Conservation (phyloP, 2,797 vertebrate genomes). For the Nannoperca obscura region DNA sequence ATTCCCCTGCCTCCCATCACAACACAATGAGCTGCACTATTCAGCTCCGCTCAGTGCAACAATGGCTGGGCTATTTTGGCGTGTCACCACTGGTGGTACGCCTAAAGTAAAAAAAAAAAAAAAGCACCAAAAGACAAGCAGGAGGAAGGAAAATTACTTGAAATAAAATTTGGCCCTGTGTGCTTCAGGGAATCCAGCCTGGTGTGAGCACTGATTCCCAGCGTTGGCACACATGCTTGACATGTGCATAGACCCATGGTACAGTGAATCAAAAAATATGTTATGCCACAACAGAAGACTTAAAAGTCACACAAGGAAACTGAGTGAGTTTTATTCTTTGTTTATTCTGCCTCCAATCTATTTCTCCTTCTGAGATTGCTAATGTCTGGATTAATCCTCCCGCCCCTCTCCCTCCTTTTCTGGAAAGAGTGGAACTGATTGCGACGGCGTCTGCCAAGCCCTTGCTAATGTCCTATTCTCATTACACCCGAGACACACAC, state of each 20-base stretch:
- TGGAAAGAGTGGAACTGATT: slow-evolving; percentile 85
- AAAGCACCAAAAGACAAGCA: slow-evolving; percentile 38
- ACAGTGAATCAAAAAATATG: slow-evolving; percentile 46
- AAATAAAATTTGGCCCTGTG: slow-evolving; percentile 29
- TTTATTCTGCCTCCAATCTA: slow-evolving; percentile 43
- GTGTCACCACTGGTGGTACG: slow-evolving; percentile 77
- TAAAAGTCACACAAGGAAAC: slow-evolving; percentile 40
- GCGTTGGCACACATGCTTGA: slow-evolving; percentile 40
- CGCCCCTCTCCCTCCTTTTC: slow-evolving; percentile 64
- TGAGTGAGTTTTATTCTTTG: slow-evolving; percentile 40
- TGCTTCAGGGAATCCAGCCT: slow-evolving; percentile 18
- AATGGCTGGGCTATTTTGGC: slow-evolving; percentile 83
- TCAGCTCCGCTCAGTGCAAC: slow-evolving; percentile 76
- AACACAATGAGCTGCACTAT: slow-evolving; percentile 86
- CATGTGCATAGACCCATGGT: slow-evolving; percentile 33
- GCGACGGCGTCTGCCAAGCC: slow-evolving; percentile 90
- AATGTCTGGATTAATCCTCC: slow-evolving; percentile 68
- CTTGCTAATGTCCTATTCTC: slow-evolving; percentile 92
- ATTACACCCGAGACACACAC: slow-evolving; percentile 82
- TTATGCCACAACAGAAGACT: slow-evolving; percentile 27
- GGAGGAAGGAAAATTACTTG: slow-evolving; percentile 33
- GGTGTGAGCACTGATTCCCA: slow-evolving; percentile 34
- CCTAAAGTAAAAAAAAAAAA: slow-evolving; percentile 68
- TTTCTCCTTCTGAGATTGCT: slow-evolving; percentile 63
- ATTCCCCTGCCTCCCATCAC: slow-evolving; percentile 82